These are phyloP conservation scores for Pseudachorutes palmiensis DNA, from an alignment of 1,140 invertebrate species.

Conservation along the genomic window DNA sequence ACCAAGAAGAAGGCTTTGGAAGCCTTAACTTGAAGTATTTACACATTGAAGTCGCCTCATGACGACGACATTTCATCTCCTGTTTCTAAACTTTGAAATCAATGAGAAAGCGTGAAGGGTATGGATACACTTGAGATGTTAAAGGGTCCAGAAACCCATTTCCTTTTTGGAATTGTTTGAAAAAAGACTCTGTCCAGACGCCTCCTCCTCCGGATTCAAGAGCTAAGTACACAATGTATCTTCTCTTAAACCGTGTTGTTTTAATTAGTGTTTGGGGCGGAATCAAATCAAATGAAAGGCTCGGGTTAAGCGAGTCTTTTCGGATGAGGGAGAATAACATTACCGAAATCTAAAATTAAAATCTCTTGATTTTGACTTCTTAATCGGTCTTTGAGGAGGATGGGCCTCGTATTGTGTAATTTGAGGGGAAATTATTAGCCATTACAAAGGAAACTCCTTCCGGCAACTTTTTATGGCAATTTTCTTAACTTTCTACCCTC, in stretches of 20 bases:
- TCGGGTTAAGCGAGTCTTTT: too few relatives aligned
- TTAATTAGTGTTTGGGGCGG: neutral
- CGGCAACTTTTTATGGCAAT: neutral
- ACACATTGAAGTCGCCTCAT: too few relatives aligned
- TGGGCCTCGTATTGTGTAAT: neutral
- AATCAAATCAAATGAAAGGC: too few relatives aligned
- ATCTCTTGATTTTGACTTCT: conserved; percentile 11
- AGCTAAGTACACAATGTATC: too few relatives aligned
- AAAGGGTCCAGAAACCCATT: neutral
- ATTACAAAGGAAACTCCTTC: neutral
- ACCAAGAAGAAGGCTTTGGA: too few relatives aligned
- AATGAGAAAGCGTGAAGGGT: neutral
- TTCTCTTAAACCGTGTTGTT: neutral
- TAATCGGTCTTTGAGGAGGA: neutral
- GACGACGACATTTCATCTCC: too few relatives aligned
- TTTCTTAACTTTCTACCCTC: neutral
- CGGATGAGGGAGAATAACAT: neutral
- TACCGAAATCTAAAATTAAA: conserved; percentile 20
- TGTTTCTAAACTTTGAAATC: neutral
- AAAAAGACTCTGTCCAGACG: neutral
- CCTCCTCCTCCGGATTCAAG: too few relatives aligned
- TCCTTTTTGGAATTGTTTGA: neutral
- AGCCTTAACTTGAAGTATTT: too few relatives aligned
- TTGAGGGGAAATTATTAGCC: neutral
- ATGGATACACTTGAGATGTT: neutral